These are phyloP conservation scores for Gonocerus acuteangulatus DNA, from an alignment of 2,888 invertebrate genomes.

Conservation along the genomic window DNA sequence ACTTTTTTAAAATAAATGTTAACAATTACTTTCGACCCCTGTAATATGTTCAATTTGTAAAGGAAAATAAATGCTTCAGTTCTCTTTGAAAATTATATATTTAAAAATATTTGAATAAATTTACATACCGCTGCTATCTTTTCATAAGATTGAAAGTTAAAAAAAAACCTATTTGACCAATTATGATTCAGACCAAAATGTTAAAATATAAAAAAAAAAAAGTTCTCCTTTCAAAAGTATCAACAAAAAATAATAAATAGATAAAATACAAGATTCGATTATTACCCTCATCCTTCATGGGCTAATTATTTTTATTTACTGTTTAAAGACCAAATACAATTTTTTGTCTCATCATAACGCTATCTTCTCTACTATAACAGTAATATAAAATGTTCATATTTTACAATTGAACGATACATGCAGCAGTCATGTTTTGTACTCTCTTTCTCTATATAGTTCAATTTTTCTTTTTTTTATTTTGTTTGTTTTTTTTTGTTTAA, in stretches of 20 bases:
- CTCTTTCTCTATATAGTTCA: conserved; percentile 16
- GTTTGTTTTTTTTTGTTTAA: conserved; percentile 9
- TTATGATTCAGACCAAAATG: not conserved
- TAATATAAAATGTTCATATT: conserved; percentile 25
- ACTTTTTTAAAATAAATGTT: too few relatives aligned
- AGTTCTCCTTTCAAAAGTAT: not conserved
- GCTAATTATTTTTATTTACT: conserved; percentile 18
- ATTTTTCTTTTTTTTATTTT: conserved; percentile 17
- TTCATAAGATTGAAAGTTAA: conserved; percentile 8
- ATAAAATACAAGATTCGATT: conserved; percentile 7
- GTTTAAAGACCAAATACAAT: conserved; percentile 23
- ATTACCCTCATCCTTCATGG: conserved; percentile 14
- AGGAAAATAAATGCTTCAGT: too few relatives aligned
- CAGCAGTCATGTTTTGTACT: conserved; percentile 37
- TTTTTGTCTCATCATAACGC: conserved; percentile 21
- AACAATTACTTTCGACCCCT: too few relatives aligned
- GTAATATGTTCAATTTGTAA: too few relatives aligned
- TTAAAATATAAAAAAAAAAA: not conserved
- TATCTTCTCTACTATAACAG: conserved; percentile 26
- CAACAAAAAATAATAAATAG: conserved; percentile 6
- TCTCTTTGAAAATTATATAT: conserved; percentile 26
- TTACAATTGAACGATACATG: conserved; percentile 28
- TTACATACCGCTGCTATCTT: conserved; percentile 25
- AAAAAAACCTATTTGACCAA: conserved; percentile 11
- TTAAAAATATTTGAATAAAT: conserved; percentile 26